Conservation (phyloP, 2,113 vertebrate species). For the Anser brachyrhynchus region DNA sequence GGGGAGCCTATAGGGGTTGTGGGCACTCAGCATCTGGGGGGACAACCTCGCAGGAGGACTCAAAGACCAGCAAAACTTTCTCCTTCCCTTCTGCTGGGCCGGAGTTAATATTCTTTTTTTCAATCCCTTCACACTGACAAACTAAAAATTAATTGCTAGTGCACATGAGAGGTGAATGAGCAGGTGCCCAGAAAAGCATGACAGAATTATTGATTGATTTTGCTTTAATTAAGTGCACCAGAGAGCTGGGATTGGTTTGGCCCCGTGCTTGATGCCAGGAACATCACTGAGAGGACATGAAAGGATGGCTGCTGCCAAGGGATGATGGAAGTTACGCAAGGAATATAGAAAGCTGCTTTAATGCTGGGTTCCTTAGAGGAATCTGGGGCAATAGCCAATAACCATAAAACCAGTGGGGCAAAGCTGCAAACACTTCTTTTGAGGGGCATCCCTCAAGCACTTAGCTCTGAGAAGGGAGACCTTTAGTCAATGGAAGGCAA, state of each 20-base stretch:
- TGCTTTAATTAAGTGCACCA: constrained; percentile 61
- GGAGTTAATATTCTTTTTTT: constrained; percentile 46
- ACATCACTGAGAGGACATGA: neutral
- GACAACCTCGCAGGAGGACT: neutral
- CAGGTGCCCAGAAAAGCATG: constrained; percentile 46
- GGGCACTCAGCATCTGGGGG: neutral
- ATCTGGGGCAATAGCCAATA: constrained; percentile 23
- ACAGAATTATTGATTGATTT: constrained; percentile 53
- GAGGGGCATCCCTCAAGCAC: constrained; percentile 9
- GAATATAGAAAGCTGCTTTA: constrained; percentile 53
- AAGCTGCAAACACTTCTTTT: neutral
- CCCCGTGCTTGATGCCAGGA: neutral
- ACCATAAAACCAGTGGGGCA: constrained; percentile 40
- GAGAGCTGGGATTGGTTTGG: constrained; percentile 26
- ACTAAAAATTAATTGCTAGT: constrained; percentile 61
- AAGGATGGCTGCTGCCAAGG: constrained; percentile 31
- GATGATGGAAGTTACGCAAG: constrained; percentile 44
- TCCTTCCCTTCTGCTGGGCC: constrained; percentile 2
- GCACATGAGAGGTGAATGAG: constrained; percentile 44
- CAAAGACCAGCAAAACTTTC: neutral
- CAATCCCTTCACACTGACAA: neutral
- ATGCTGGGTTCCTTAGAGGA: constrained; percentile 39
- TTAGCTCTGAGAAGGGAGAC: neutral
- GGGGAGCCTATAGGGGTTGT: neutral
- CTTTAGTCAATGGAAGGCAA: neutral